Evolutionary conservation across 2,113 vertebrate species (phyloP), one percentile per base, ranked within the genome.

Genomic region (Eptatretus burgeri): DNA sequence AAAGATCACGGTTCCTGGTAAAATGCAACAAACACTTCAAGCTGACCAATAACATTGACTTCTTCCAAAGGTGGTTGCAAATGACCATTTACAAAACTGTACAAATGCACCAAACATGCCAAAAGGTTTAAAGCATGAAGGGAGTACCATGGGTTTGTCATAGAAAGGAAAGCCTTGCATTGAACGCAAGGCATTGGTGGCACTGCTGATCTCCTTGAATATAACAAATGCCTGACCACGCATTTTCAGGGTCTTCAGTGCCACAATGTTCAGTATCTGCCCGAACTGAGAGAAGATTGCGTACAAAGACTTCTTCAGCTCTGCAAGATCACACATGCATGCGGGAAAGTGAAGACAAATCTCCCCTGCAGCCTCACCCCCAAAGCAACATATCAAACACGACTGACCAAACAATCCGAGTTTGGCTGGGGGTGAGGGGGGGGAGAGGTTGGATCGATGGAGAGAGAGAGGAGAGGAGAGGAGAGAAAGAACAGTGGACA

Each of bases 151-250:
- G 1, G 85, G 85, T 69, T 88, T 91, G 67, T 91, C 85, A 2
- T 91, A 91, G 70, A 91, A 91, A 2, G 85, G 85, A 68, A 91
- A 91, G 0, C 85, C 85, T 67, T 91, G 85, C 85, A 91, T 87
- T 17, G 85, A 91, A 11, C 85, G 75, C 51, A 88, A 70, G 5
- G 85, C 85, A 2, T 83, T 87, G 19, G 83, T 85, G 10, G 83
- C 82, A 1, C 85, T 91, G 75, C 81, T 84, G n/a, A 87, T 71
- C 66, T 91, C 85, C 70, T 88, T 91, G 68, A 91, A 91, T 67
- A 91, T 88, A 13, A 91, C 85, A 68, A 88, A 91, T 14, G 85
- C 85, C 69, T 91, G 85, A 9, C 85, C 85, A 66, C 79, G 78
- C 84, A 91, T 83, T 68, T 82, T 86, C 14, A 88, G 10, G 51